phyloP scores from a whole-genome alignment of 92 coral and sea anemone genomes.

The Phenganax stokvisi region DNA sequence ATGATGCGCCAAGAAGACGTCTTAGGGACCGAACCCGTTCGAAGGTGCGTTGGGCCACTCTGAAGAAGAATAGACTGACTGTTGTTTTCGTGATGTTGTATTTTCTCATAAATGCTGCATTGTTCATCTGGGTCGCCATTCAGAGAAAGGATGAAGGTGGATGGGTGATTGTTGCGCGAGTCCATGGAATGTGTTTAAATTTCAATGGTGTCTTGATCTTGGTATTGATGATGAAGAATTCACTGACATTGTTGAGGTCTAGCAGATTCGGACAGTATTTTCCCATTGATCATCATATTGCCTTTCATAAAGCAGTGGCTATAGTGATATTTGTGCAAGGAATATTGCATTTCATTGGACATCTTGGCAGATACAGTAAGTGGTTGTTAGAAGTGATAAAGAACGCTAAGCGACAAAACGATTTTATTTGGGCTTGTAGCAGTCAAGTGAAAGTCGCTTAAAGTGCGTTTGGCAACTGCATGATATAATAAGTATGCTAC shows the following conservation, averaged over 20 bases:
- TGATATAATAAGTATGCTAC: too few relatives aligned
- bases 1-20: not conserved
- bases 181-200: conserved; percentile 35
- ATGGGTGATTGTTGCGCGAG: conserved; percentile 32
- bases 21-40: not conserved
- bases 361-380: conserved; percentile 38
- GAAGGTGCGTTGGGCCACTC: not conserved
- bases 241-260: conserved; percentile 24
- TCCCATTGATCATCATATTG: conserved; percentile 26
- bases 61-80: conserved; percentile 16
- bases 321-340: conserved; percentile 17
- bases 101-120: conserved; percentile 12
- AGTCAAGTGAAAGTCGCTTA: too few relatives aligned
- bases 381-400: not conserved
- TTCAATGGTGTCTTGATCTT: conserved; percentile 27
- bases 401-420: too few relatives aligned
- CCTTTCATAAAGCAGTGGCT: conserved; percentile 26
- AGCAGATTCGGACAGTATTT: conserved; percentile 16
- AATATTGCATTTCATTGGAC: conserved; percentile 24
- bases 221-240: conserved; percentile 24
- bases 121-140: conserved; percentile 30
- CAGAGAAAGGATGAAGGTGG: conserved; percentile 31
- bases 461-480: too few relatives aligned
- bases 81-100: conserved; percentile 12
- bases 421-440: too few relatives aligned